These are phyloP conservation scores for Scaptomyza tumidula DNA, from an alignment of 2,888 invertebrate species.

Conservation along the genomic window DNA sequence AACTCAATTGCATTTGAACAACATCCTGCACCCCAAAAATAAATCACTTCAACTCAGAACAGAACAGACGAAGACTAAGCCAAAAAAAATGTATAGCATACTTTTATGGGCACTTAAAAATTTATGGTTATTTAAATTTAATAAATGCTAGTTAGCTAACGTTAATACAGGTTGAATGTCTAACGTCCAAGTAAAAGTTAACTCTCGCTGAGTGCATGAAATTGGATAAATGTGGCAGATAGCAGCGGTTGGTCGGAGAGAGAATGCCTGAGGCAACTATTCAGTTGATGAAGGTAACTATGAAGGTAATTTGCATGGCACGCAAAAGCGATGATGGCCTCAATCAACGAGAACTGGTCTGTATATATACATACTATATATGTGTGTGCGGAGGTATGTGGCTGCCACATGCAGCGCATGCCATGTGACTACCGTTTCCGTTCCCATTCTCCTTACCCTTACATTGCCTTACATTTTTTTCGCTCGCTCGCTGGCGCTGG, in stretches of 20 bases:
- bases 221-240: constrained; percentile 1
- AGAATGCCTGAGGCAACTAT: constrained; percentile 3
- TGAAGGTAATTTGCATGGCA: constrained; percentile 52
- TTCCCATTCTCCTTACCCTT: constrained; percentile 14
- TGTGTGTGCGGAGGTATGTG: constrained; percentile 12
- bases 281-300: constrained; percentile 15
- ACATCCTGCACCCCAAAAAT: background rate
- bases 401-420: constrained; percentile 43
- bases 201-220: background rate
- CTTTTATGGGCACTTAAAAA: background rate
- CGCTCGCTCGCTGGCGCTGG: constrained; percentile 12
- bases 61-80: background rate
- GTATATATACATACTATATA: background rate
- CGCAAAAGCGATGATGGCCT: constrained; percentile 48
- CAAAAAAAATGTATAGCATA: background rate
- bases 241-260: constrained; percentile 1
- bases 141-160: background rate
- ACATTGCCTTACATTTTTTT: constrained; percentile 9
- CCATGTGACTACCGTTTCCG: constrained; percentile 60
- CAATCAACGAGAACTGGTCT: constrained; percentile 17
- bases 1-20: constrained; percentile 43
- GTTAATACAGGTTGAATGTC: background rate
- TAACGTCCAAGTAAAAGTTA: background rate
- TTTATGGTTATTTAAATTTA: background rate
- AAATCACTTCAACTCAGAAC: constrained; percentile 21